Evolutionary conservation across 2,113 vertebrate species (phyloP).

Genomic region (Suncus etruscus): DNA sequence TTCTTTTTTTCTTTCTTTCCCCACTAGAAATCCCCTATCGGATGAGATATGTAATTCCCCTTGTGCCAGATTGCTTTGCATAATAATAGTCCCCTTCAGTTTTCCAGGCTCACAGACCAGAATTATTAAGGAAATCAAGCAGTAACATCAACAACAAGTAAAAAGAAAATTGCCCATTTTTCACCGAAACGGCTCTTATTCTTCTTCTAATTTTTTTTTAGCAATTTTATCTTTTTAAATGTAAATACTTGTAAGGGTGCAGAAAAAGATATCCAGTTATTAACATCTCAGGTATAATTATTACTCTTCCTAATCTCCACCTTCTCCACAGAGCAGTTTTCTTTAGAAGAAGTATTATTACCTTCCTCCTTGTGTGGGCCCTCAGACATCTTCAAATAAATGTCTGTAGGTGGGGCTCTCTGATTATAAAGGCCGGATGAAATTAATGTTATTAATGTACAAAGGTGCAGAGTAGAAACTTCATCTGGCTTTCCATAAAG

Average conservation of each 20-base stretch:
- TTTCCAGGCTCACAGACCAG: constrained; percentile 85
- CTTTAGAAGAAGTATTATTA: constrained; percentile 75
- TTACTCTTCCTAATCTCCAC: constrained; percentile 81
- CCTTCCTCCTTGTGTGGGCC: constrained; percentile 63
- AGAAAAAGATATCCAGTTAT: constrained; percentile 83
- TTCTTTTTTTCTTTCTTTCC: constrained; percentile 85
- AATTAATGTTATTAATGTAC: constrained; percentile 77
- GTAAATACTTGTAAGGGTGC: constrained; percentile 83
- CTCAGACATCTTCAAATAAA: constrained; percentile 72
- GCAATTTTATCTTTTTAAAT: constrained; percentile 85
- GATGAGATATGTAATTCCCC: constrained; percentile 89
- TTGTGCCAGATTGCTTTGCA: constrained; percentile 91
- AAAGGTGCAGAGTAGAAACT: constrained; percentile 69
- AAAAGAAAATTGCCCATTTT: constrained; percentile 86
- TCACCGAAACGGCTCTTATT: constrained; percentile 76
- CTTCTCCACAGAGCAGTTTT: constrained; percentile 68
- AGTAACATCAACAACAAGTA: constrained; percentile 80
- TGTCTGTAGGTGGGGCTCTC: constrained; percentile 47
- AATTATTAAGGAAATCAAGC: constrained; percentile 82
- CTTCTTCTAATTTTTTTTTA: constrained; percentile 68
- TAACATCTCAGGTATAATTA: constrained; percentile 86
- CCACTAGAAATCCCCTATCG: constrained; percentile 90
- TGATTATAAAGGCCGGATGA: constrained; percentile 67
- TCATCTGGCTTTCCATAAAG: constrained; percentile 48
- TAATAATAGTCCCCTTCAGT: constrained; percentile 91